Base-by-base conservation (phyloP, 2,113 vertebrate genomes). In the Panurus biarmicus region DNA sequence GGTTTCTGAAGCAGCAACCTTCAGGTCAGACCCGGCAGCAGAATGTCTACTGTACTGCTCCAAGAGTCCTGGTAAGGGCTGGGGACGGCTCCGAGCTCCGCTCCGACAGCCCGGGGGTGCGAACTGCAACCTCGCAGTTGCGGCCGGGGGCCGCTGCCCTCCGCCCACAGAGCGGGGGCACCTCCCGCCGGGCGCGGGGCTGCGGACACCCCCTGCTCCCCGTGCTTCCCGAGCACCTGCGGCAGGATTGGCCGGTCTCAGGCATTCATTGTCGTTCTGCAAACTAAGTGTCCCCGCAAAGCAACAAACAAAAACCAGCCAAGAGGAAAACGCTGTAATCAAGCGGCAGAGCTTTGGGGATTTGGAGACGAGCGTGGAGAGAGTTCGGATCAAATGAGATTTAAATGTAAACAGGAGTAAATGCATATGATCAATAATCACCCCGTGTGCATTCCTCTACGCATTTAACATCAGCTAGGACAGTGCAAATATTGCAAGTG, bases 111-210 rank as follows among this genome's bases (percentile, higher is more conserved):
- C 26, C 28, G 5, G 13, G 26, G 17, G 1, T 57, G 76, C 25
- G 44, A 4, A 6, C 6, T 7, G 56, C 60, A 67, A 2, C n/a
- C 23, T 33, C 38, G 20, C 17, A 31, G 20, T 8, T 13, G 53
- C 9, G 8, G 57, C 14, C 17, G 23, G 33, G 66, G 33, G n/a
- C 33, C 7, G 24, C 57, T 51, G 35, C 61, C 42, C 35, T 7
- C 10, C 3, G 14, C 38, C 36, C 42, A 1, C 26, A 2, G 14
- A 26, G 48, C 3, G 3, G 8, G 44, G 22, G 14, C 13, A 10
- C 8, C 38, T 33, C 40, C 23, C 16, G 5, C 40, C 10, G 22
- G 61, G 40, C 38, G 6, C 22, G 22, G 48, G 28, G 19, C 57
- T 38, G 36, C 5, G 6, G 47, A 5, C 44, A 25, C 24, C 50